Evolutionary conservation across 2,113 vertebrate genomes (phyloP), one percentile per base, ranked within the genome.

Genomic region (Budorcas taxicolor): DNA sequence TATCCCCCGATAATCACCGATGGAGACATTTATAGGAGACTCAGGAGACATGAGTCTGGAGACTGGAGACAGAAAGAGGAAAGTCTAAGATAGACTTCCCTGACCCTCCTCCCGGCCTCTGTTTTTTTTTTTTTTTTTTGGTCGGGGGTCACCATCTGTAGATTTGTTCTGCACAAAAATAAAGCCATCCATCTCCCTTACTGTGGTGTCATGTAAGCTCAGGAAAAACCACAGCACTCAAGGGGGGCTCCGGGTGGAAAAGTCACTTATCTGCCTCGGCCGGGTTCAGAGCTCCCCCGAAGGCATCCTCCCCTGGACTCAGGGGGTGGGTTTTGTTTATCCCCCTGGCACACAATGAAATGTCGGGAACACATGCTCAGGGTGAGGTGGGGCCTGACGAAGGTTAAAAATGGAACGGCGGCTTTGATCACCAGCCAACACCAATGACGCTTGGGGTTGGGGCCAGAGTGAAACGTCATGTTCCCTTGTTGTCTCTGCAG

Each of bases 261-360:
- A 97, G 96, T 96, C 98, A 98, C 98, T 99, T 99, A 98, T 98
- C 98, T 98, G 97, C 57, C 16, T 87, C 62, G 40, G 91, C 98
- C 19, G 87, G 92, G 97, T 97, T 97, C 21, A 29, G 97, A 89
- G 96, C 88, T 98, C 98, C 98, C 98, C 97, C 60, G 78, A 98
- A 98, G 97, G 98, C 98, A 97, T 99, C 98, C 98, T 98, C 98
- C 98, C 97, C 98, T 96, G 3, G 97, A 97, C 97, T 36, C 90
- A 95, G 98, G 98, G 98, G 98, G 98, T 98, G 98, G 98, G 97
- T 98, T 98, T 98, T 99, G 99, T 99, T 99, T 99, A 99, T 98
- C 94, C 98, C 97, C 98, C 98, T 99, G 99, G 99, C 98, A 99
- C 98, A 99, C 98, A 98, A 99, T 99, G 98, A 98, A 98, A 98